Percentiles rank a stretch among this genome's conserved stretches.
phyloP scores from a whole-genome alignment of 2,113 vertebrate genomes.

The Archilochus colubris region DNA sequence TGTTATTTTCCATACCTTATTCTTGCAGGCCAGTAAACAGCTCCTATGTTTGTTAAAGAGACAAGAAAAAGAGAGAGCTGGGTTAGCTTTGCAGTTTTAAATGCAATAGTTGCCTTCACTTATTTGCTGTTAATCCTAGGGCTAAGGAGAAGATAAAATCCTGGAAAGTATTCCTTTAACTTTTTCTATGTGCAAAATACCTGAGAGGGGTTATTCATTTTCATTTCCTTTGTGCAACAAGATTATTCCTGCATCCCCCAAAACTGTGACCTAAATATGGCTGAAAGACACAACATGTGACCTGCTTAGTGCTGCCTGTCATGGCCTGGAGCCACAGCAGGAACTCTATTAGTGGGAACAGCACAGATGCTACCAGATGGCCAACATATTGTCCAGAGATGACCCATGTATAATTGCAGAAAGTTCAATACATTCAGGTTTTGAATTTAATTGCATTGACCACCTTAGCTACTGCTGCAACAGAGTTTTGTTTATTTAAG shows the following conservation, averaged over 20 bases:
- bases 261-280: slow-evolving; percentile 98
- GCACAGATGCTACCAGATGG: slow-evolving; percentile 97
- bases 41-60: background rate
- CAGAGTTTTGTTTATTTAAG: slow-evolving; percentile 83
- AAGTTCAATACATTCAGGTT: slow-evolving; percentile 93
- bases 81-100: slow-evolving; percentile 15
- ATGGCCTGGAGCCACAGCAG: slow-evolving; percentile 86
- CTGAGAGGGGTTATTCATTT: slow-evolving; percentile 74
- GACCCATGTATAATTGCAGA: slow-evolving; percentile 93
- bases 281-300: slow-evolving; percentile 97
- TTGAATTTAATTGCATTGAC: slow-evolving; percentile 89
- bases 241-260: slow-evolving; percentile 78
- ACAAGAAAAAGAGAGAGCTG: background rate
- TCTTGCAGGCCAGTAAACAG: background rate
- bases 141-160: slow-evolving; percentile 35
- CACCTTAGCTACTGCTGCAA: slow-evolving; percentile 83
- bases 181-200: slow-evolving; percentile 63
- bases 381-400: slow-evolving; percentile 95
- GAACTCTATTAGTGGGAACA: slow-evolving; percentile 89
- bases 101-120: slow-evolving; percentile 9
- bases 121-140: background rate
- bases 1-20: background rate
- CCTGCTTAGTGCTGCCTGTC: slow-evolving; percentile 86
- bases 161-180: slow-evolving; percentile 59
- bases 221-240: slow-evolving; percentile 84